Conservation (phyloP, 2,797 vertebrate genomes). For the Eulemur rubriventer region DNA sequence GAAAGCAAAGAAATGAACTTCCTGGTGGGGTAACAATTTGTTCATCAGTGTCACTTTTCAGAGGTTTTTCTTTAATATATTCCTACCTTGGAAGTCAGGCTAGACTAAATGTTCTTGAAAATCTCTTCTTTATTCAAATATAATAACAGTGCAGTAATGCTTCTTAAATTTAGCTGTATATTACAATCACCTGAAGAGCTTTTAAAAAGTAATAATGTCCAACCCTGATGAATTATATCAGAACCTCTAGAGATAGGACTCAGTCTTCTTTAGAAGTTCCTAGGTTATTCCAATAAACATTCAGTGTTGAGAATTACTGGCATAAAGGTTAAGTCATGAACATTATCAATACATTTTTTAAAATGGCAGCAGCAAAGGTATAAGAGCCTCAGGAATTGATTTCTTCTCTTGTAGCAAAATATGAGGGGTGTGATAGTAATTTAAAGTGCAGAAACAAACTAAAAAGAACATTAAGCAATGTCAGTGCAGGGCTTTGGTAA, state of each 20-base stretch:
- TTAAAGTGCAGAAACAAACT: neutral
- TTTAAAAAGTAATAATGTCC: neutral
- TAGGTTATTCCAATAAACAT: neutral
- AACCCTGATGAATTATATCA: neutral
- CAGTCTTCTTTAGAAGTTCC: neutral
- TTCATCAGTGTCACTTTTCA: neutral
- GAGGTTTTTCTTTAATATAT: neutral
- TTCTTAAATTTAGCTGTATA: neutral
- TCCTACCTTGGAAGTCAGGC: neutral
- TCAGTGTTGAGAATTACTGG: neutral
- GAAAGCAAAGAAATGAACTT: neutral
- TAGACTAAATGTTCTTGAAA: neutral
- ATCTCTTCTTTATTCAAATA: neutral
- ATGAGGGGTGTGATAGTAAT: neutral
- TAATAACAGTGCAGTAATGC: neutral
- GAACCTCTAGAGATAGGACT: neutral
- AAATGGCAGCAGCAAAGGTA: neutral
- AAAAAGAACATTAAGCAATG: neutral
- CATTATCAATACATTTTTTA: neutral
- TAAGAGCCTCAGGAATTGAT: neutral
- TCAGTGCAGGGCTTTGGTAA: neutral
- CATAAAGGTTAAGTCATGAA: neutral
- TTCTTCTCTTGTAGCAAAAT: constrained; percentile 26
- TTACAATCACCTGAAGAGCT: neutral
- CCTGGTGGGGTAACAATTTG: neutral